A percentile compares a stretch with the other conserved stretches of the same genome.
Conservation (phyloP, 2,888 invertebrate species). For the Xanthorhoe designata region DNA sequence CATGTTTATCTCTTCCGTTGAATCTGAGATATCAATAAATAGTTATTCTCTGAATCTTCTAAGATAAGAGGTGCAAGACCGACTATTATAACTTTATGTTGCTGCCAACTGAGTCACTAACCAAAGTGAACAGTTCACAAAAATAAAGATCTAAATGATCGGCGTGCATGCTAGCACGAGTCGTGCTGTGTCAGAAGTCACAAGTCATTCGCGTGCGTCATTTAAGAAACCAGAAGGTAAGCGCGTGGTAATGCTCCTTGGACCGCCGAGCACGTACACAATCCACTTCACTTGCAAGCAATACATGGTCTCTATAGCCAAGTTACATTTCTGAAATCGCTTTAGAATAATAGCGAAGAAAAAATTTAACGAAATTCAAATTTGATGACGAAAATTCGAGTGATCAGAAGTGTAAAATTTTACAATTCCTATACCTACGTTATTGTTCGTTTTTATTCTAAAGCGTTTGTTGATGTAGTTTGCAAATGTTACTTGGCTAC, state of each 20-base stretch:
- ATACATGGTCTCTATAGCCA: too few relatives aligned
- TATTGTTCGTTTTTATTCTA: too few relatives aligned
- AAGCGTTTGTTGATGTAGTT: too few relatives aligned
- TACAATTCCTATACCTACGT: too few relatives aligned
- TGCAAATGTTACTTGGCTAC: too few relatives aligned
- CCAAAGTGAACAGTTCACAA: conserved; percentile 11
- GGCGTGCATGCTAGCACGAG: conserved; percentile 26
- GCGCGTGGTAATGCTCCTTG: conserved; percentile 19
- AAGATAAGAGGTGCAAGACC: not conserved
- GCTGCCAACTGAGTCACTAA: conserved; percentile 10
- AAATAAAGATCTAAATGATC: conserved; percentile 15
- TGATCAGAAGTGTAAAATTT: too few relatives aligned
- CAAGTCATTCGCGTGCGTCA: conserved; percentile 41
- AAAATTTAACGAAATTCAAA: too few relatives aligned
- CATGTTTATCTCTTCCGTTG: conserved; percentile 6
- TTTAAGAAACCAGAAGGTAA: conserved; percentile 29
- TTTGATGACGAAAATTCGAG: too few relatives aligned
- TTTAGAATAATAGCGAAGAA: too few relatives aligned
- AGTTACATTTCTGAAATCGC: too few relatives aligned
- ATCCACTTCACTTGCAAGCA: conserved; percentile 25
- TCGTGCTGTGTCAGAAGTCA: conserved; percentile 33
- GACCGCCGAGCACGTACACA: conserved; percentile 36
- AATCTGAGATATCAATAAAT: conserved; percentile 1
- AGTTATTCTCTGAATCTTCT: conserved; percentile 1
- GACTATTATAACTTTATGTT: not conserved